Conservation (phyloP, 2,888 invertebrate species). For the Pyrocoelia pectoralis region DNA sequence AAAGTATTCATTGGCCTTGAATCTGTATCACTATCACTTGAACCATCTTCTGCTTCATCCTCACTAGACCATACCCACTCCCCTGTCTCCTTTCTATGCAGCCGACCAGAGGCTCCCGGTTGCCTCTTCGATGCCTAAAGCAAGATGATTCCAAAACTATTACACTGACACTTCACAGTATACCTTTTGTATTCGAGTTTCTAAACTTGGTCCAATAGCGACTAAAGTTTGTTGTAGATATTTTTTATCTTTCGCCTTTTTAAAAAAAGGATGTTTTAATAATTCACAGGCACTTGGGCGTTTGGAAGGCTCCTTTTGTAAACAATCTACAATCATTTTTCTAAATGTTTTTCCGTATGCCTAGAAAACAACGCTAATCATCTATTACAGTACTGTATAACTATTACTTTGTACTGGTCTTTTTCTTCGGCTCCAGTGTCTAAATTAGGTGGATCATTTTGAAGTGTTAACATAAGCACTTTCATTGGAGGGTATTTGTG, state of each 20-base stretch:
- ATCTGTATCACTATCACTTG: conserved; percentile 64
- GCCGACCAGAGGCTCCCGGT: conserved; percentile 84
- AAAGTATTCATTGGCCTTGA: conserved; percentile 61
- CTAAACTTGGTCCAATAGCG: conserved; percentile 86
- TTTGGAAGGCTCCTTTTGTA: conserved; percentile 94
- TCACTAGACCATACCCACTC: conserved; percentile 99
- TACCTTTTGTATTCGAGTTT: conserved; percentile 91
- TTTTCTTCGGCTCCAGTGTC: conserved; percentile 96
- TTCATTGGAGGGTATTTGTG: conserved; percentile 99
- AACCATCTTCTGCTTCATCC: conserved; percentile 78
- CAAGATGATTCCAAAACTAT: neutral
- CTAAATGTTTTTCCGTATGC: conserved; percentile 96
- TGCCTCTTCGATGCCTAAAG: conserved; percentile 74
- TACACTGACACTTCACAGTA: neutral
- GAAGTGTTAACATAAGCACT: conserved; percentile 96
- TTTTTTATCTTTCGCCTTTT: conserved; percentile 94
- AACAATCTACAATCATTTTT: conserved; percentile 95
- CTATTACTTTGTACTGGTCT: conserved; percentile 86
- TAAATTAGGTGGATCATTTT: conserved; percentile 96
- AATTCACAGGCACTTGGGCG: conserved; percentile 95
- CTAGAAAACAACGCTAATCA: conserved; percentile 42
- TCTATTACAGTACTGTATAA: neutral
- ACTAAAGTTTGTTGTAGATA: conserved; percentile 87
- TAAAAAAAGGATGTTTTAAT: conserved; percentile 97
- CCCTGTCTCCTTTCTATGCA: conserved; percentile 94